A percentile compares a stretch with the other conserved stretches of the same genome.
Conservation (phyloP, 1,140 invertebrate genomes). For the Megalopta genalis region DNA sequence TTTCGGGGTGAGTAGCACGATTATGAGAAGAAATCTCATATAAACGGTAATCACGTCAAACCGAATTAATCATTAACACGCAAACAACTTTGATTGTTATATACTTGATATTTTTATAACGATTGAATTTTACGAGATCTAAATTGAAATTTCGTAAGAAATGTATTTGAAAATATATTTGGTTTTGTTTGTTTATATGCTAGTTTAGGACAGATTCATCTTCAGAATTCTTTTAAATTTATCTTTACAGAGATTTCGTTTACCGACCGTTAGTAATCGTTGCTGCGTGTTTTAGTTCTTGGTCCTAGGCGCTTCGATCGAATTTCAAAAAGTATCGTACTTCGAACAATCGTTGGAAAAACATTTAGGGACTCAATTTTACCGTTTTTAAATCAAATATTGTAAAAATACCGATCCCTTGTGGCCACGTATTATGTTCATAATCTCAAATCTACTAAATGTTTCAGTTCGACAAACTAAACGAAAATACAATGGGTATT, state of each 20-base stretch:
- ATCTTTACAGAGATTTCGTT: neutral
- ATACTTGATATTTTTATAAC: neutral
- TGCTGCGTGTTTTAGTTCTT: neutral
- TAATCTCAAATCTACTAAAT: no score
- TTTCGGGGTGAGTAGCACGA: conserved; percentile 38
- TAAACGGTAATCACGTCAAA: neutral
- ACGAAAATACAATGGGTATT: neutral
- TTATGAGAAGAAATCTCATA: neutral
- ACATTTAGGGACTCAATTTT: neutral
- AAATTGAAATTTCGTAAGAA: neutral
- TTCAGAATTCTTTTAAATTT: no score
- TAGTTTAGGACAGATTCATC: neutral
- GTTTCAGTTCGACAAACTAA: no score
- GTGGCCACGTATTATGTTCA: no score
- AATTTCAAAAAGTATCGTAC: no score
- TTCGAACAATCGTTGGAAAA: neutral
- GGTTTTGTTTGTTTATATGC: neutral
- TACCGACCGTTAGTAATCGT: neutral
- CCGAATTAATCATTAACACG: neutral
- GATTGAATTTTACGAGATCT: neutral
- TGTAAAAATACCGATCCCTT: neutral
- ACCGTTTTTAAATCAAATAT: neutral
- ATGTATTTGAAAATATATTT: neutral
- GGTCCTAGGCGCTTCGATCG: neutral
- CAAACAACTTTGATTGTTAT: neutral